These are phyloP conservation scores for Rhyzopertha dominica DNA, from an alignment of 1,140 invertebrate genomes.

Conservation along the genomic window DNA sequence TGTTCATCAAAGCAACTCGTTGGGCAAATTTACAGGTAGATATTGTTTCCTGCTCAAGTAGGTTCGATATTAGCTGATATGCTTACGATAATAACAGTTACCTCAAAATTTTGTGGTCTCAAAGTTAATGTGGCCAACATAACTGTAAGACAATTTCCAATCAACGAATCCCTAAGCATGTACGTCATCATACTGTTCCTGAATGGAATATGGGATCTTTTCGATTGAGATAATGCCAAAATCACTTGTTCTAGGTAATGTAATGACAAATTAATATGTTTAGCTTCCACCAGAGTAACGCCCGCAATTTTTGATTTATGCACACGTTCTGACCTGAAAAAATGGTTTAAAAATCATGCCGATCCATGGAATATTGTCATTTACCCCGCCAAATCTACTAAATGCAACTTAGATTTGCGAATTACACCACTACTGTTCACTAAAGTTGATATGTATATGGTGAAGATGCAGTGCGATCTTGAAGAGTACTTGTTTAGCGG, in stretches of 20 bases:
- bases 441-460: slow-evolving; percentile 53
- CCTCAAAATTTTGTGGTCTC: not conserved
- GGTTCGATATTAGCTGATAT: not conserved
- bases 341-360: not conserved
- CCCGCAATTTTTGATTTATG: slow-evolving; percentile 49
- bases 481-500: slow-evolving; percentile 63
- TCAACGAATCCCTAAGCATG: slow-evolving; percentile 59
- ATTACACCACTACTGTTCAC: slow-evolving; percentile 48
- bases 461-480: slow-evolving; percentile 65
- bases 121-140: slow-evolving; percentile 58
- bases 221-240: slow-evolving; percentile 56
- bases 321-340: slow-evolving; percentile 48
- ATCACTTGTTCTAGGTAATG: slow-evolving; percentile 68
- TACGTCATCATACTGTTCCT: slow-evolving; percentile 62
- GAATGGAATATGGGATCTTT: slow-evolving; percentile 58
- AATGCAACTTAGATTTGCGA: slow-evolving; percentile 56
- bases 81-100: not conserved
- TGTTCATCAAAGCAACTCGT: slow-evolving; percentile 58
- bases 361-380: slow-evolving; percentile 19
- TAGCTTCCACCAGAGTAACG: slow-evolving; percentile 55
- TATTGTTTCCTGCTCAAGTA: slow-evolving; percentile 53
- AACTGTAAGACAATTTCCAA: slow-evolving; percentile 61
- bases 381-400: slow-evolving; percentile 64
- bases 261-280: slow-evolving; percentile 62
- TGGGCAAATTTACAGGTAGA: slow-evolving; percentile 65